phyloP scores from a whole-genome alignment of 2,888 invertebrate genomes.

The Tillus elongatus region DNA sequence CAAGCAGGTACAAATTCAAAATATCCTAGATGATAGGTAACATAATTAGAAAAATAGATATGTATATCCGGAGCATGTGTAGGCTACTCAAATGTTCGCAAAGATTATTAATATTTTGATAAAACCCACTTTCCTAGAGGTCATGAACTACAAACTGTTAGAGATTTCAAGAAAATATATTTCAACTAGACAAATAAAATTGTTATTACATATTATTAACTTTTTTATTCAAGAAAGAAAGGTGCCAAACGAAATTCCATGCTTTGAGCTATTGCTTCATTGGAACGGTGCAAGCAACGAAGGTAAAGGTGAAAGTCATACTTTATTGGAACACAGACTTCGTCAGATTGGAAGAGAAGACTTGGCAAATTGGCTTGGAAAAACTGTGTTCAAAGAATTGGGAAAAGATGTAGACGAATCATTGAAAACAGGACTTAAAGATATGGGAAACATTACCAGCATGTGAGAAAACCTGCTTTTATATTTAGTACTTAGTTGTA shows the following conservation, averaged over 20 bases:
- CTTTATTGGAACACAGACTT: constrained; percentile 46
- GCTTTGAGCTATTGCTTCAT: constrained; percentile 48
- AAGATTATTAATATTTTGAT: too few species aligned
- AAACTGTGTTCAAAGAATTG: constrained; percentile 47
- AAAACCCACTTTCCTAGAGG: too few species aligned
- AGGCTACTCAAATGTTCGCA: too few species aligned
- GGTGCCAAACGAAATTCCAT: constrained; percentile 46
- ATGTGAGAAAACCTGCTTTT: too few species aligned
- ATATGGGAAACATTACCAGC: constrained; percentile 22
- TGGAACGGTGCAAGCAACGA: constrained; percentile 48
- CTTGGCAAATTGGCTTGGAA: constrained; percentile 54
- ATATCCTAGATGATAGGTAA: too few species aligned
- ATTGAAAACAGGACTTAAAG: constrained; percentile 30
- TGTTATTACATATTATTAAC: too few species aligned
- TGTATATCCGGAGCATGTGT: too few species aligned
- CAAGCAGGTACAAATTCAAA: constrained; percentile 40
- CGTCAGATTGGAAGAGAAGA: constrained; percentile 49
- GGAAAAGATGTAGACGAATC: constrained; percentile 40
- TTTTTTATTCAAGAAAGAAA: constrained; percentile 33
- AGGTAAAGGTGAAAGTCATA: constrained; percentile 51
- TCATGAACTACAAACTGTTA: too few species aligned
- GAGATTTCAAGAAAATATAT: too few species aligned
- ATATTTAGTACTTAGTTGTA: too few species aligned
- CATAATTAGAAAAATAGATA: too few species aligned
- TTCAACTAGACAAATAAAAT: too few species aligned